These are phyloP conservation scores for Heptranchias perlo DNA, from an alignment of 2,113 vertebrate genomes.

Conservation along the genomic window DNA sequence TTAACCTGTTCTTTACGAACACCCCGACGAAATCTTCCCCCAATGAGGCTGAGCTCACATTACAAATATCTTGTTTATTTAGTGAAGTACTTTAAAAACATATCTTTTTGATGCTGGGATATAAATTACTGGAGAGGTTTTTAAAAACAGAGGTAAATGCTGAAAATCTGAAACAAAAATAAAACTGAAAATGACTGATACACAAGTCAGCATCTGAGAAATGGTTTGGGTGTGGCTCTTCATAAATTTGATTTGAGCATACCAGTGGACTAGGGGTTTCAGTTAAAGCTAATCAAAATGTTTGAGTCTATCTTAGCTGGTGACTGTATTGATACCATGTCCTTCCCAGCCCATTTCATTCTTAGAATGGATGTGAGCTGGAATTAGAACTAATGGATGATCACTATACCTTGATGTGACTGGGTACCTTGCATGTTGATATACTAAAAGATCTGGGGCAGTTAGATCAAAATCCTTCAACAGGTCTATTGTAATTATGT, in stretches of 20 bases:
- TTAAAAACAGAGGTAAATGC: too few species aligned
- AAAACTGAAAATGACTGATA: too few species aligned
- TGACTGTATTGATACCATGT: background rate
- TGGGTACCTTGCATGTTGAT: background rate
- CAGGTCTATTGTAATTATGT: background rate
- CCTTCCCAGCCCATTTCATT: background rate
- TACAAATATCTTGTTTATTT: too few species aligned
- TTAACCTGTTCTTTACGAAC: too few species aligned
- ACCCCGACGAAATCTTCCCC: too few species aligned
- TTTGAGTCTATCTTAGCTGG: background rate
- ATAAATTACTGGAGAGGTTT: too few species aligned
- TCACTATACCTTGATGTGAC: background rate
- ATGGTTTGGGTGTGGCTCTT: too few species aligned
- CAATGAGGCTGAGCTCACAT: too few species aligned
- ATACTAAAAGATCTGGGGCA: background rate
- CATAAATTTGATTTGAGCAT: background rate
- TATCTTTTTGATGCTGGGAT: too few species aligned
- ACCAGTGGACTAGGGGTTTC: background rate
- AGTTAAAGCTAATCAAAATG: background rate
- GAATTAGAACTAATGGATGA: background rate
- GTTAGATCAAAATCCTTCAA: background rate
- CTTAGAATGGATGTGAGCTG: background rate
- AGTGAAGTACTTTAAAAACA: too few species aligned
- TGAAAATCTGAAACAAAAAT: too few species aligned
- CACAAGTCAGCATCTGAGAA: too few species aligned